These are phyloP conservation scores for Tipula helvola DNA, from an alignment of 2,888 invertebrate species.

Conservation along the genomic window DNA sequence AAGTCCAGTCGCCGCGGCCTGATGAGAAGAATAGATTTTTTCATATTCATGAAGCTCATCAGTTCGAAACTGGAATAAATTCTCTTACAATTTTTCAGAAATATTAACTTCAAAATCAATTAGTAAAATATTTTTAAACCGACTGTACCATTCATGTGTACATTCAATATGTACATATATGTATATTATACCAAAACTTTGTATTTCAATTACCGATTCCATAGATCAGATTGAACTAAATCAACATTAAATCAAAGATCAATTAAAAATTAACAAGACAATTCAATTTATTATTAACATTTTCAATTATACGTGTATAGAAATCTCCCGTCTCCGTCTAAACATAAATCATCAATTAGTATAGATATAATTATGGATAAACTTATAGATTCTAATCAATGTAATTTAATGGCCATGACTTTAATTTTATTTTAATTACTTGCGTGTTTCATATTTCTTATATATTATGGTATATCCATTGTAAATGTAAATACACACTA, in stretches of 20 bases:
- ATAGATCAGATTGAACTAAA: neutral
- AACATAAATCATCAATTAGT: neutral
- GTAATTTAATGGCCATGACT: neutral
- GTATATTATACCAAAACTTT: neutral
- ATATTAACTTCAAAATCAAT: no score
- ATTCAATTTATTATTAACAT: neutral
- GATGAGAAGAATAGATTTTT: no score
- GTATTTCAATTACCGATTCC: neutral
- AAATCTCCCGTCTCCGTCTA: neutral
- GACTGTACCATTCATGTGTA: no score
- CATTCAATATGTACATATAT: no score
- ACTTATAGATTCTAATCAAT: neutral
- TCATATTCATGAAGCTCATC: no score
- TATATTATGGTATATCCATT: neutral
- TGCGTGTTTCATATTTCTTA: neutral
- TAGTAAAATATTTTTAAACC: no score
- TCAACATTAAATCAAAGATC: neutral
- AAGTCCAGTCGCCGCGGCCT: no score
- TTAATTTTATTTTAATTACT: neutral
- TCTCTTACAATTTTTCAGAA: no score
- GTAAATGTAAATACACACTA: neutral
- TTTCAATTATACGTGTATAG: neutral
- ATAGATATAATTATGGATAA: neutral
- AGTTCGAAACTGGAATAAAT: no score
- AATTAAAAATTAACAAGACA: neutral